phyloP scores from a whole-genome alignment of 2,888 invertebrate genomes.

The Beris morrisii region DNA sequence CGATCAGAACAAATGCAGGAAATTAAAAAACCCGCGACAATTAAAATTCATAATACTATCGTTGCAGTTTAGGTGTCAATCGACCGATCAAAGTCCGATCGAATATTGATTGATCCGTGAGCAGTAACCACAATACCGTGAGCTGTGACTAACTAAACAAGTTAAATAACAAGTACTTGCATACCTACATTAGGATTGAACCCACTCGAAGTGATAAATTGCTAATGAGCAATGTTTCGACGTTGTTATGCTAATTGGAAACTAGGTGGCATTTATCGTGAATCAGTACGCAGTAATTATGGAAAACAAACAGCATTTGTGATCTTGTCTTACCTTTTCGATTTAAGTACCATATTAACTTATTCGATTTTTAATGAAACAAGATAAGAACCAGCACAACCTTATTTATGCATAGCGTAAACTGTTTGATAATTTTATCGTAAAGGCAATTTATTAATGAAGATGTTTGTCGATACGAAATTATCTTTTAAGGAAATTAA shows the following conservation, averaged over 20 bases:
- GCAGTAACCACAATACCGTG: background rate
- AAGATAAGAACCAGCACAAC: too few species aligned
- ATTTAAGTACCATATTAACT: too few species aligned
- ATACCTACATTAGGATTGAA: too few species aligned
- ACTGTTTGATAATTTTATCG: too few species aligned
- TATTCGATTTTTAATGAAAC: too few species aligned
- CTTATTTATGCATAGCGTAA: too few species aligned
- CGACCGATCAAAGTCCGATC: conserved; percentile 22
- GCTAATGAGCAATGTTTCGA: conserved; percentile 23
- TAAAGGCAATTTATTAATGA: too few species aligned
- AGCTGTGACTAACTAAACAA: too few species aligned
- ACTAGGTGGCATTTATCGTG: conserved; percentile 24
- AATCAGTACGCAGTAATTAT: conserved; percentile 13
- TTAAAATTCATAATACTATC: background rate
- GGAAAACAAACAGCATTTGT: conserved; percentile 12
- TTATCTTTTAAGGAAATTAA: too few species aligned
- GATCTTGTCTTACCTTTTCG: too few species aligned
- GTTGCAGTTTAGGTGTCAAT: conserved; percentile 13
- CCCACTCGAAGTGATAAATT: conserved; percentile 25
- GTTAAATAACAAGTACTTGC: too few species aligned
- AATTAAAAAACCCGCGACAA: background rate
- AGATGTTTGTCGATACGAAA: too few species aligned
- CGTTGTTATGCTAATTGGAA: conserved; percentile 31
- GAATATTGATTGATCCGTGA: background rate
- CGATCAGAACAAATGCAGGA: background rate